Base-by-base conservation (phyloP, 2,797 vertebrate species). In the Mus spretus region DNA sequence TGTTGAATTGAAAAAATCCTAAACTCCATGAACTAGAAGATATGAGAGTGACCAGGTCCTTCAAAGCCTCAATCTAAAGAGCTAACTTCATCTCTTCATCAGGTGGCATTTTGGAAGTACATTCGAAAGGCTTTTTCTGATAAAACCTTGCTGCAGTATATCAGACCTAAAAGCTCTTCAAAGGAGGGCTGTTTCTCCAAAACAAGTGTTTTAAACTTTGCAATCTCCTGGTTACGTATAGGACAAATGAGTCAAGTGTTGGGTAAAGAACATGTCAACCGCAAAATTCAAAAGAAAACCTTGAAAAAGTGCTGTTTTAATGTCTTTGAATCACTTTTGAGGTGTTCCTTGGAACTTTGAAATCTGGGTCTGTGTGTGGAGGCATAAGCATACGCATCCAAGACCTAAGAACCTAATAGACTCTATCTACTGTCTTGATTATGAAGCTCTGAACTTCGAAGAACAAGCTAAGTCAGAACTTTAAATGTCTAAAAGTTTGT, bases 201-300 rank as follows among this genome's bases (percentile, higher is more conserved):
- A 88, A 88, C 4, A 57, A 70, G 26, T 80, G 3, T 88, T 90
- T 88, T 37, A 80, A 94, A 90, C 12, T 93, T 83, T 47, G 31
- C 31, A 88, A 19, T 59, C 81, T 28, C 78, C n/a, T 84, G 4
- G 57, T 4, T 85, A 47, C 57, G 1, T 22, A 57, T 14, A 57
- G 28, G 31, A 74, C 4, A 86, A 67, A 9, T 37, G 53, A 80
- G 20, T 34, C 55, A 74, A 74, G 37, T n/a, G 1, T n/a, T 93
- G 55, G 20, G 26, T 34, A 90, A 95, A 50, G 6, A 78, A 82
- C 1, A 40, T 3, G 40, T 15, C 57, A 86, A 20, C 8, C n/a
- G 79, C 59, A 90, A 87, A 37, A 31, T 13, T 84, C 4, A 61
- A 90, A 78, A 20, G 1, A 3, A 47, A 37, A 37, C 24, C 40